phyloP scores from a whole-genome alignment of 2,113 vertebrate species.

The Lates calcarifer region DNA sequence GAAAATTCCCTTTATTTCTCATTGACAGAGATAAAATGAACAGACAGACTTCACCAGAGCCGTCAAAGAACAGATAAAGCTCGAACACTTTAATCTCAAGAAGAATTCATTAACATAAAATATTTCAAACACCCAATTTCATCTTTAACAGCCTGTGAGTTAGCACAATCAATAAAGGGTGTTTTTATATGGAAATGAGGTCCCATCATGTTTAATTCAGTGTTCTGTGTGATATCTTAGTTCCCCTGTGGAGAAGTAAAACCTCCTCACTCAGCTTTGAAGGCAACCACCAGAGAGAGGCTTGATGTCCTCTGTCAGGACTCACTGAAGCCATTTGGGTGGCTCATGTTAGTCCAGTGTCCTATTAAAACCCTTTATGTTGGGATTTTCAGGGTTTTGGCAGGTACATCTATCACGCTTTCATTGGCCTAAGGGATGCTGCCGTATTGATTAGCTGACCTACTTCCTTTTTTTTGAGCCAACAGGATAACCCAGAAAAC shows the following conservation, averaged over 20 bases:
- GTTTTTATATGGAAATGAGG: constrained; percentile 21
- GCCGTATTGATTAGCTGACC: constrained; percentile 59
- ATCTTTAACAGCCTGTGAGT: not conserved
- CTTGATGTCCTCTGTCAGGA: constrained; percentile 31
- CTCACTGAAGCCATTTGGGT: constrained; percentile 29
- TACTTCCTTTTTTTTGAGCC: constrained; percentile 42
- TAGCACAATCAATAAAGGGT: constrained; percentile 12
- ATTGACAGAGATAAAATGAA: not conserved
- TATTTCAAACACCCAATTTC: not conserved
- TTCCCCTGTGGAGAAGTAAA: constrained; percentile 21
- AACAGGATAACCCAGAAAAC: constrained; percentile 21
- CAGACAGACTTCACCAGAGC: not conserved
- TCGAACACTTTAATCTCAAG: not conserved
- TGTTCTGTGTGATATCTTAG: constrained; percentile 12
- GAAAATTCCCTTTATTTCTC: not conserved
- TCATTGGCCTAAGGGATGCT: constrained; percentile 32
- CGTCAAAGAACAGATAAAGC: not conserved
- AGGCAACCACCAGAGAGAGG: not conserved
- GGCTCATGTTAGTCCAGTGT: constrained; percentile 15
- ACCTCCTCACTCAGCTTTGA: constrained; percentile 32
- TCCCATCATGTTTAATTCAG: constrained; percentile 38
- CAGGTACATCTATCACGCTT: constrained; percentile 61
- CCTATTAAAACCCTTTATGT: constrained; percentile 37
- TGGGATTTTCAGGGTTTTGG: constrained; percentile 39
- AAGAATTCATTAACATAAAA: constrained; percentile 5